phyloP scores from a whole-genome alignment of 2,888 invertebrate genomes.

The Lomographa bimaculata region DNA sequence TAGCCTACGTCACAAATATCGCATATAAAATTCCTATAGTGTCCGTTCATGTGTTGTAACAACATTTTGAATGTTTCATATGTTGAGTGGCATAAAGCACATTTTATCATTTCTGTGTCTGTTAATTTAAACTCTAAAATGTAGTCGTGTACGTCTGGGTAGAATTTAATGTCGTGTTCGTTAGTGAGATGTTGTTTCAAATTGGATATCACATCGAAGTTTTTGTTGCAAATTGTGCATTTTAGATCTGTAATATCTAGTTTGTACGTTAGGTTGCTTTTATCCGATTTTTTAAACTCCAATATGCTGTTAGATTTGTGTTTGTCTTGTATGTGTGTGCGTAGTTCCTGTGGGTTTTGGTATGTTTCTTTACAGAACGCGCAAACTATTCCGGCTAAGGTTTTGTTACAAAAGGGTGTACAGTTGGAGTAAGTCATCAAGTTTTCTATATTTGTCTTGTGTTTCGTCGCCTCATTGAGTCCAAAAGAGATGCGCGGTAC shows the following conservation, averaged over 20 bases:
- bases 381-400: constrained; percentile 59
- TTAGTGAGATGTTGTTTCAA: constrained; percentile 58
- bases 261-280: constrained; percentile 66
- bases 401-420: constrained; percentile 68
- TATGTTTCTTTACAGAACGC: constrained; percentile 62
- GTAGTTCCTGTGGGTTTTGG: constrained; percentile 43
- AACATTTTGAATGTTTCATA: constrained; percentile 73
- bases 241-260: constrained; percentile 65
- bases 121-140: constrained; percentile 67
- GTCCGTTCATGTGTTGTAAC: constrained; percentile 71
- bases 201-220: constrained; percentile 43
- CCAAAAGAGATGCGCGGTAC: constrained; percentile 21
- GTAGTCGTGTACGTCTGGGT: constrained; percentile 60
- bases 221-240: constrained; percentile 54
- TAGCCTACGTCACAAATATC: constrained; percentile 69
- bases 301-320: constrained; percentile 50
- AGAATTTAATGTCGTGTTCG: constrained; percentile 62
- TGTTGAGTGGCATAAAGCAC: constrained; percentile 61
- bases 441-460: constrained; percentile 59
- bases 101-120: constrained; percentile 51
- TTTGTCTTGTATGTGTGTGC: constrained; percentile 44
- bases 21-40: constrained; percentile 70
- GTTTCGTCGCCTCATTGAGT: constrained; percentile 56
- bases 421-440: constrained; percentile 68
- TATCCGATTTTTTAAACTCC: constrained; percentile 55